Evolutionary conservation across 1,140 invertebrate genomes (phyloP), one percentile per base, ranked within the genome.

Genomic region (Bombus affinis): DNA sequence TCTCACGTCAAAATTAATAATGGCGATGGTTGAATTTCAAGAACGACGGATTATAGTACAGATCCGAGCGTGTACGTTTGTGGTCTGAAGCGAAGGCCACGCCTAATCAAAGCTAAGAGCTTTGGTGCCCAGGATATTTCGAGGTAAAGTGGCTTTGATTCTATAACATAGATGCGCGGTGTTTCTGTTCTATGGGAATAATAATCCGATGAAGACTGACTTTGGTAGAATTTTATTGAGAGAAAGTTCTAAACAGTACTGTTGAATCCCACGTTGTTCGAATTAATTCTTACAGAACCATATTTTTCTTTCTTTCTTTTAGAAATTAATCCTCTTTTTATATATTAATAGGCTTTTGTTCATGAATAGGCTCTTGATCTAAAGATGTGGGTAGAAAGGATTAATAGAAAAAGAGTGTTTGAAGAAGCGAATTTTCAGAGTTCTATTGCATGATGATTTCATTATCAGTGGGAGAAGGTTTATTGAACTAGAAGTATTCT

Each of bases 1-100:
- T 70, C 62, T 70, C 53, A 39, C 47, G 79, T 70, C 62, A 47
- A 81, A 66, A 90, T 90, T 90, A 86, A 90, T 86, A 90, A 88
- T 47, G 65, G n/a, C 13, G 71, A 83, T 68, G 80, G 86, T 86
- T 81, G 82, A 81, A 90, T 86, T 83, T 88, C 77, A 72, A 85
- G 68, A 75, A 79, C 68, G 59, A 66, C 57, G 42, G 53, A 28
- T 87, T 68, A 72, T n/a, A 32, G 42, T 22, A 35, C n/a, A 57
- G 47, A 71, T 15, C 22, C 13, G n/a, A 22, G 47, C 6, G 35
- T 57, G 32, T 39, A 75, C 44, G 12, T 47, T 28, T 28, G 65
- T 10, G 28, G 32, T 47, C 37, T 25, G 42, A 13, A 5, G 18
- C 28, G 44, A n/a, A 13, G n/a, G 42, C 4, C 57, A 32, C 9